A percentile compares a stretch with the other conserved stretches of the same genome.
phyloP scores from a whole-genome alignment of 2,113 vertebrate species.

The Onychostoma macrolepis region DNA sequence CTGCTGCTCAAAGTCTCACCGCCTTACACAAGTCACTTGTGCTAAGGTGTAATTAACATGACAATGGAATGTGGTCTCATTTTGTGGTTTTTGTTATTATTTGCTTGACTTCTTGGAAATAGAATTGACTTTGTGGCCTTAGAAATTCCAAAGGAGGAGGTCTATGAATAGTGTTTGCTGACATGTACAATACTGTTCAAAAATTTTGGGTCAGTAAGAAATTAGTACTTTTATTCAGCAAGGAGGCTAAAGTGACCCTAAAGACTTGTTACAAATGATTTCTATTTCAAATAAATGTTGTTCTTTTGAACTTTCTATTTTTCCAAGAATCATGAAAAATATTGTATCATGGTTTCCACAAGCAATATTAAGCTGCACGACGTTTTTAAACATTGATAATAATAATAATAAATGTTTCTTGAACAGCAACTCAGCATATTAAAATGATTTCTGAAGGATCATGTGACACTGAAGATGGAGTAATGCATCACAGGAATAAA shows the following conservation, averaged over 20 bases:
- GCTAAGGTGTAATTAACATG: slow-evolving; percentile 64
- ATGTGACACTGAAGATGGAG: too few species aligned
- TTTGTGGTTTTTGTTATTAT: slow-evolving; percentile 54
- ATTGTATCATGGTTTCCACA: too few species aligned
- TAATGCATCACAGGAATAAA: too few species aligned
- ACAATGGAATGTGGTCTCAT: slow-evolving; percentile 58
- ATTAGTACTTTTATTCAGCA: background rate
- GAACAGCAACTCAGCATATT: too few species aligned
- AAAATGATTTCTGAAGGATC: too few species aligned
- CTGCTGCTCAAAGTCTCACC: slow-evolving; percentile 4
- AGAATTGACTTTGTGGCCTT: background rate
- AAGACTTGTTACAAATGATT: too few species aligned
- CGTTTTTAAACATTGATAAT: too few species aligned
- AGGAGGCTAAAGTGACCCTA: background rate
- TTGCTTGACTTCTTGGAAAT: slow-evolving; percentile 40
- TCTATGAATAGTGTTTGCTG: background rate
- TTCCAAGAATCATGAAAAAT: too few species aligned
- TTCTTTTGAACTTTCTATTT: too few species aligned
- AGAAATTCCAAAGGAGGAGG: background rate
- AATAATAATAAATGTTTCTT: too few species aligned
- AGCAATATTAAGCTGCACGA: too few species aligned
- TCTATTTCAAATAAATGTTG: too few species aligned
- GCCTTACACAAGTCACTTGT: slow-evolving; percentile 61
- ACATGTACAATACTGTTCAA: background rate
- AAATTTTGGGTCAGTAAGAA: background rate